phyloP scores from a whole-genome alignment of 2,113 vertebrate species.

The Chloropsis hardwickii region DNA sequence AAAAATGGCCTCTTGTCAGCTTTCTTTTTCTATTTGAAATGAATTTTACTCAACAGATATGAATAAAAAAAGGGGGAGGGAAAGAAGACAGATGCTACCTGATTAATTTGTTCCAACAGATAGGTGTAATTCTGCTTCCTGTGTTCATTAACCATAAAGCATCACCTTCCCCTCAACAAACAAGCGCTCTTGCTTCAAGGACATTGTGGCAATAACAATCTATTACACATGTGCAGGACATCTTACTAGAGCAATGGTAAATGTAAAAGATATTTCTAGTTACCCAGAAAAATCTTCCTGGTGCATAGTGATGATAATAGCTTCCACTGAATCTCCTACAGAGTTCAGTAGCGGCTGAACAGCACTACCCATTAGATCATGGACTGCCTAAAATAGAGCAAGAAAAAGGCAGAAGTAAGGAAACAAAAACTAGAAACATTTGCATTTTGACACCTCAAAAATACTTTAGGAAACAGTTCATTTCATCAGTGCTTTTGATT shows the following conservation, averaged over 20 bases:
- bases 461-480: neutral
- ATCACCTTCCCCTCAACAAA: neutral
- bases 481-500: neutral
- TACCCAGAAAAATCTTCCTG: constrained; percentile 97
- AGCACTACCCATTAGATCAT: constrained; percentile 88
- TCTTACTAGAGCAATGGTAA: neutral
- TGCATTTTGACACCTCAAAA: neutral
- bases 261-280: constrained; percentile 12
- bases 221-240: neutral
- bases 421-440: constrained; percentile 6
- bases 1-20: neutral
- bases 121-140: neutral
- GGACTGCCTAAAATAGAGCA: constrained; percentile 75
- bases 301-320: constrained; percentile 96
- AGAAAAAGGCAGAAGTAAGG: constrained; percentile 31
- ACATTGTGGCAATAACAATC: neutral
- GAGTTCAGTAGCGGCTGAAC: constrained; percentile 91
- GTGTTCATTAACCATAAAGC: neutral
- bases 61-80: neutral
- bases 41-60: neutral
- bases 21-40: neutral
- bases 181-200: neutral
- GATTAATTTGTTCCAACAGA: neutral
- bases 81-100: neutral
- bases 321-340: constrained; percentile 91